Conservation (phyloP, 2,113 vertebrate species). For the Myrmecophaga tridactyla region DNA sequence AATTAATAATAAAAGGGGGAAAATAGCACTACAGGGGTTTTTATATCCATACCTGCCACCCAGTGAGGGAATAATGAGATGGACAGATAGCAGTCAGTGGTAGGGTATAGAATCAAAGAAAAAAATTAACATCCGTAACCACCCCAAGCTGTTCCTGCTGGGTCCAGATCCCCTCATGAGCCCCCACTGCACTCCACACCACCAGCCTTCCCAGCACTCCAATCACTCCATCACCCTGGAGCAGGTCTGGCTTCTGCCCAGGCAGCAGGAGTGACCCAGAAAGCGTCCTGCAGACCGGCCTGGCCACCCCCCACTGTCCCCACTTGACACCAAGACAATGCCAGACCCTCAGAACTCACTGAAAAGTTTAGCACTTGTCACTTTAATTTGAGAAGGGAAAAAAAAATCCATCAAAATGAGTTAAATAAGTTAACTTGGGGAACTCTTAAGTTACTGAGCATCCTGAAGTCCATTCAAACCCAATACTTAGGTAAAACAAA, state of each 20-base stretch:
- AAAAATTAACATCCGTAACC: conserved; percentile 85
- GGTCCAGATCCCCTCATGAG: conserved; percentile 77
- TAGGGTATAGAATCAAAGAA: conserved; percentile 82
- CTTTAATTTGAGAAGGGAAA: not conserved
- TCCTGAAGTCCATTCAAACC: not conserved
- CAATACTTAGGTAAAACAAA: not conserved
- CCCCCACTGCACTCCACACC: conserved; percentile 6
- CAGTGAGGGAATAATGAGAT: conserved; percentile 85
- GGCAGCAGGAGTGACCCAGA: not conserved
- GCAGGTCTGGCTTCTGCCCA: not conserved
- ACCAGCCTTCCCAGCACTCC: conserved; percentile 68
- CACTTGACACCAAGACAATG: not conserved
- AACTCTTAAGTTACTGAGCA: not conserved
- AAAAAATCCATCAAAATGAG: too few relatives aligned
- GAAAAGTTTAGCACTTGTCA: not conserved
- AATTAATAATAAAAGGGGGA: not conserved
- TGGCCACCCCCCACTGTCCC: accelerated
- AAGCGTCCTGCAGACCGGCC: accelerated
- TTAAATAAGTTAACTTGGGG: not conserved
- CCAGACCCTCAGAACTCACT: not conserved
- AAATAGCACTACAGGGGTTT: not conserved
- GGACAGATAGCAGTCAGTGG: conserved; percentile 81
- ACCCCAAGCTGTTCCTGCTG: conserved; percentile 83
- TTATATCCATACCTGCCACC: conserved; percentile 78
- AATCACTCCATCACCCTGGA: conserved; percentile 75